These are phyloP conservation scores for Apoda limacodes DNA, from an alignment of 2,888 invertebrate genomes.

Conservation along the genomic window DNA sequence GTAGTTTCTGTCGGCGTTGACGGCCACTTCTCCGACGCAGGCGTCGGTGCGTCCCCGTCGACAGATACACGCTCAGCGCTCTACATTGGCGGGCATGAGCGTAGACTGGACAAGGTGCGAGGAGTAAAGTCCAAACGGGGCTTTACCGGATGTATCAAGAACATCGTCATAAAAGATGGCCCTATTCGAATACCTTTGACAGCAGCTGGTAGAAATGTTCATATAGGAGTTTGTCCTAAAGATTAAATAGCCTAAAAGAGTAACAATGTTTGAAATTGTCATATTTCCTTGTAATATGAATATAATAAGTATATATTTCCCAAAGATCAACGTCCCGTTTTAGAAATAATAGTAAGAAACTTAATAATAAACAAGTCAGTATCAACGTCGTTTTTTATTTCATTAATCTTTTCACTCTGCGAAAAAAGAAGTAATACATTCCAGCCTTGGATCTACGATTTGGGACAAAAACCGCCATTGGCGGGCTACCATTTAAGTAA, in stretches of 20 bases:
- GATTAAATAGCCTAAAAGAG: conserved; percentile 69
- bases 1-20: conserved; percentile 90
- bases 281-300: too few relatives aligned
- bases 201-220: conserved; percentile 78
- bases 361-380: too few relatives aligned
- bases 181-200: conserved; percentile 37
- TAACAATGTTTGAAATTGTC: too few relatives aligned
- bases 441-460: too few relatives aligned
- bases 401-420: too few relatives aligned
- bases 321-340: too few relatives aligned
- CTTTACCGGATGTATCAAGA: conserved; percentile 84
- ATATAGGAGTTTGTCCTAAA: conserved; percentile 83
- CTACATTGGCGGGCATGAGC: conserved; percentile 88
- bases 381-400: too few relatives aligned
- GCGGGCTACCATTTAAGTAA: too few relatives aligned
- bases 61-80: conserved; percentile 88
- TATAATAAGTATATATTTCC: too few relatives aligned
- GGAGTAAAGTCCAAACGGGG: conserved; percentile 79
- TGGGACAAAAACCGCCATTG: too few relatives aligned
- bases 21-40: conserved; percentile 79
- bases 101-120: conserved; percentile 40
- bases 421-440: too few relatives aligned
- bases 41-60: conserved; percentile 75
- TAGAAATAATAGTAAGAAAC: too few relatives aligned
- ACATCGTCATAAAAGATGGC: conserved; percentile 70